Percentiles rank a stretch among this genome's conserved stretches.
These are phyloP conservation scores for Lucinisca nassula DNA, from an alignment of 2,888 invertebrate species.

Conservation along the genomic window DNA sequence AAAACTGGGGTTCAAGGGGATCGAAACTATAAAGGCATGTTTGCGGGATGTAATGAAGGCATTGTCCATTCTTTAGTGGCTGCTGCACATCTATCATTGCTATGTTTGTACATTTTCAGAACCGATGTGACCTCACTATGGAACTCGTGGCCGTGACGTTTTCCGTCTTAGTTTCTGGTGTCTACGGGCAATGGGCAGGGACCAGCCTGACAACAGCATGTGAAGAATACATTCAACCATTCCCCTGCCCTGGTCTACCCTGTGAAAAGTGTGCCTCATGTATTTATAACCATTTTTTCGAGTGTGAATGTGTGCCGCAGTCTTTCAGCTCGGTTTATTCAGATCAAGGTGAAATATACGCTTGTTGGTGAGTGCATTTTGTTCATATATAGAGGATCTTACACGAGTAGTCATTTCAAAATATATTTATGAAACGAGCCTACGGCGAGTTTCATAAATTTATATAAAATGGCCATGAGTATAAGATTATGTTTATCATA, in stretches of 20 bases:
- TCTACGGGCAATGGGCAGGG: neutral
- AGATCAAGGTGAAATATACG: neutral
- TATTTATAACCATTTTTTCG: neutral
- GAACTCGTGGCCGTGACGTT: neutral
- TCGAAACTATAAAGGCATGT: too few species aligned
- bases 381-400: too few species aligned
- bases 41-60: too few species aligned
- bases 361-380: neutral
- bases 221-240: neutral
- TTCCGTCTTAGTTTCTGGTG: neutral
- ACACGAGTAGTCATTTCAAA: too few species aligned
- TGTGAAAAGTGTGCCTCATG: neutral
- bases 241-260: neutral
- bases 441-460: too few species aligned
- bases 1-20: too few species aligned
- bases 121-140: neutral
- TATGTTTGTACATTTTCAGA: too few species aligned
- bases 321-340: neutral
- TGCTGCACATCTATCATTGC: too few species aligned
- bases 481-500: too few species aligned
- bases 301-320: neutral
- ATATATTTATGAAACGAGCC: too few species aligned
- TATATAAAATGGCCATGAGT: too few species aligned
- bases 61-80: too few species aligned
- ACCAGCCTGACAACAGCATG: neutral